Evolutionary conservation across 2,113 vertebrate genomes (phyloP).

Genomic region (Todiramphus chloris): DNA sequence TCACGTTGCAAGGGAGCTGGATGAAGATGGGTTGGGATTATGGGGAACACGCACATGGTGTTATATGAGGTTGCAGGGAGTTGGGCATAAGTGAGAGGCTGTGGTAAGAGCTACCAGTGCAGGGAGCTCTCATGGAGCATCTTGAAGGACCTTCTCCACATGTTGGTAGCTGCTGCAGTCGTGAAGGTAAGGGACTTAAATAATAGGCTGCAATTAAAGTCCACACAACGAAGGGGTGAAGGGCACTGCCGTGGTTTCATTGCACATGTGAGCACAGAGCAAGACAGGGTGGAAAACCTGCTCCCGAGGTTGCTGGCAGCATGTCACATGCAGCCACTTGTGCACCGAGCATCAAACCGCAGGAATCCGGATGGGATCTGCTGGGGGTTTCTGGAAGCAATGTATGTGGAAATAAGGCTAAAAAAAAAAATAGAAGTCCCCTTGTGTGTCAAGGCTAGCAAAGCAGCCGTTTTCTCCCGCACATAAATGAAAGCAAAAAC

Average conservation of each 20-base stretch:
- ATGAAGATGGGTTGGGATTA: not conserved
- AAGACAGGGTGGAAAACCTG: not conserved
- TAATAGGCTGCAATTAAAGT: fast-evolving
- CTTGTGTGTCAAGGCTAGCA: not conserved
- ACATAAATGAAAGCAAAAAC: slow-evolving; percentile 74
- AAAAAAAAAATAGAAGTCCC: not conserved
- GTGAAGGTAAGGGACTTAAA: not conserved
- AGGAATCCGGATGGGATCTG: not conserved
- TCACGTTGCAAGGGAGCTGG: fast-evolving
- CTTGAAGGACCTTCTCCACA: not conserved
- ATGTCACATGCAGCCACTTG: fast-evolving
- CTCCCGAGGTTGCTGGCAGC: not conserved
- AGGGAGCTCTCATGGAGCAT: fast-evolving
- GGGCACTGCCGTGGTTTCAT: fast-evolving
- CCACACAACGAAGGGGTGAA: fast-evolving
- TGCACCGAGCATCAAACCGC: not conserved
- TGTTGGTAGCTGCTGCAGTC: not conserved
- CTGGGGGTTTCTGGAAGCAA: not conserved
- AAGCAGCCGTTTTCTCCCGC: slow-evolving; percentile 9
- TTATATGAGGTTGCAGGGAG: fast-evolving
- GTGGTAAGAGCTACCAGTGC: fast-evolving
- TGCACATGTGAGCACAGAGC: fast-evolving
- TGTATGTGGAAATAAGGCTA: slow-evolving; percentile 25
- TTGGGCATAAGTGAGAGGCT: fast-evolving
- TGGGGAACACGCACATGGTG: fast-evolving